Evolutionary conservation across 2,113 vertebrate species (phyloP).

Genomic region (Leucopsar rothschildi): DNA sequence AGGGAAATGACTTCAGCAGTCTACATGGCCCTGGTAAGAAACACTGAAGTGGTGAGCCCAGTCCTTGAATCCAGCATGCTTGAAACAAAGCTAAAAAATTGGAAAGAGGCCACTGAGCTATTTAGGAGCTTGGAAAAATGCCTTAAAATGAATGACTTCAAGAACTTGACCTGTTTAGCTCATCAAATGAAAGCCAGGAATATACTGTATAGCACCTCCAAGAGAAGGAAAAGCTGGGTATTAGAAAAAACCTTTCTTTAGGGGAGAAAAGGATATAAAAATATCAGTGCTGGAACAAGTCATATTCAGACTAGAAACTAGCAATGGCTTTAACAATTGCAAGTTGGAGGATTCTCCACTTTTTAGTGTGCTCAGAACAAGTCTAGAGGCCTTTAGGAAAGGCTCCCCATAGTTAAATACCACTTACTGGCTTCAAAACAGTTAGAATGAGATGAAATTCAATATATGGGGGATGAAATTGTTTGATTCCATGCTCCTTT

Average conservation of each 20-base stretch:
- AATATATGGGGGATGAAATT: not conserved
- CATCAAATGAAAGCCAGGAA: not conserved
- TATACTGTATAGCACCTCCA: not conserved
- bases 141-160: conserved; percentile 44
- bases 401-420: not conserved
- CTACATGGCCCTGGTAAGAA: conserved; percentile 11
- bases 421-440: not conserved
- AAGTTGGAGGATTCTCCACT: not conserved
- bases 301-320: not conserved
- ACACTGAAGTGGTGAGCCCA: not conserved
- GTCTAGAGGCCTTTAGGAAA: not conserved
- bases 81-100: conserved; percentile 37
- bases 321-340: not conserved
- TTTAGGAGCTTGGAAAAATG: conserved; percentile 56
- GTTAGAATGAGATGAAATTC: not conserved
- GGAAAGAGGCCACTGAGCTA: conserved; percentile 37
- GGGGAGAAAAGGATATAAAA: not conserved
- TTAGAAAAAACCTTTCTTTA: not conserved
- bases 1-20: conserved; percentile 52
- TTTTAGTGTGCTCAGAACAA: not conserved
- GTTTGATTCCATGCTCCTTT: not conserved
- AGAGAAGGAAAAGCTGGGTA: not conserved
- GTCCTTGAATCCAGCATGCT: not conserved
- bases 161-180: conserved; percentile 47
- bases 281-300: not conserved